Base-by-base conservation (phyloP, 2,113 vertebrate species). In the Urocolius indicus region DNA sequence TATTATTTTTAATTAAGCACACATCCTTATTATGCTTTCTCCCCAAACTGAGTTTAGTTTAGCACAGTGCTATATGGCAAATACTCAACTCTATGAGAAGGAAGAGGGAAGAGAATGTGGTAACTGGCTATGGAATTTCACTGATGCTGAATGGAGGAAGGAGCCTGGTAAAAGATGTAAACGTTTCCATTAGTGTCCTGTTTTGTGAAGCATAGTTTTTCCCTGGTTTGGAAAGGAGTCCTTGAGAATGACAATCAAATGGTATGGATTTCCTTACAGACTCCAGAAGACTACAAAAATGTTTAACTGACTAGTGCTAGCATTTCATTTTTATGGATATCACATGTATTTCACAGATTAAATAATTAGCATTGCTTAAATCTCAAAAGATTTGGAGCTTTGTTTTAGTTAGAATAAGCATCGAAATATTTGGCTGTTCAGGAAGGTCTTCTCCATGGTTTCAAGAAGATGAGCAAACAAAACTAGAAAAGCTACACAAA, bases 361-460 rank as follows among this genome's bases (percentile, higher is more conserved):
- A 95, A 96, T 92, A 67, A 91, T 96, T 89, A 95, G 46, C 76
- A 29, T 57, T 63, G 32, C 45, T 87, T 96, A 89, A 94, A 94
- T 94, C 82, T 90, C 52, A 52, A 49, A 91, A 93, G 36, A 10
- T 63, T 84, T 95, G 18, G 46, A 84, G 54, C 22, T 48, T 90
- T 74, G 46, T 48, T 83, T 87, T 27, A 78, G 36, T n/a, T 69
- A 23, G 36, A 80, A 68, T 41, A 93, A 49, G 3, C 43, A 72
- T 59, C 36, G 46, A 67, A 48, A 92, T 43, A 18, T 89, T 91
- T 90, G 72, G 18, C 90, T 88, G 26, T n/a, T 91, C 78, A 32
- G 38, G 20, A 45, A 80, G 51, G 67, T 72, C 32, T 80, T 71
- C 36, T 82, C 54, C 36, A 61, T 65, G 22, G 34, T 78, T 90